These are phyloP conservation scores for Acrocera orbiculus DNA, from an alignment of 2,888 invertebrate genomes.

Conservation along the genomic window DNA sequence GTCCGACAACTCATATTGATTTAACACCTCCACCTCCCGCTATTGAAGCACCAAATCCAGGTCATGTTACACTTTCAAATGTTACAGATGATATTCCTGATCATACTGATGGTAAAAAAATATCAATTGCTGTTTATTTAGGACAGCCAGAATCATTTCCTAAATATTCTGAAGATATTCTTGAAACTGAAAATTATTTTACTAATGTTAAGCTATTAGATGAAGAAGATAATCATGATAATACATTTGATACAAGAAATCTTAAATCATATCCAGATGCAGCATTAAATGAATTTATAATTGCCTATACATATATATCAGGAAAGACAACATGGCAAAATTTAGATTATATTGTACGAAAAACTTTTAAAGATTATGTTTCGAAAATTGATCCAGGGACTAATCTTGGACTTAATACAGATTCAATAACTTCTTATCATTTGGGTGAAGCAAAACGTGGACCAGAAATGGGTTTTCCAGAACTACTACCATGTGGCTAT, in stretches of 20 bases:
- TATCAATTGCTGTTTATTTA: constrained; percentile 72
- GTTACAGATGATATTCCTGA: constrained; percentile 43
- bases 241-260: constrained; percentile 18
- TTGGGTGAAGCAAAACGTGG: constrained; percentile 75
- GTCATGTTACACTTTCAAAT: constrained; percentile 20
- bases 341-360: constrained; percentile 75
- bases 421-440: constrained; percentile 86
- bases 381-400: constrained; percentile 84
- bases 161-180: constrained; percentile 47
- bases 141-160: constrained; percentile 65
- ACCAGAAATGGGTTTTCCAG: constrained; percentile 67
- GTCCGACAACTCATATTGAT: constrained; percentile 28
- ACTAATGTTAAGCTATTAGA: constrained; percentile 29
- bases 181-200: constrained; percentile 45
- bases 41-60: constrained; percentile 23
- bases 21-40: constrained; percentile 31
- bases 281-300: constrained; percentile 55
- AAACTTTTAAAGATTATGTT: constrained; percentile 88
- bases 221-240: constrained; percentile 11
- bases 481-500: constrained; percentile 84
- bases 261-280: constrained; percentile 40
- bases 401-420: constrained; percentile 63
- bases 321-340: constrained; percentile 92
- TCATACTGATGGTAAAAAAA: constrained; percentile 68
- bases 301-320: constrained; percentile 78